Percentiles rank a stretch among this genome's conserved stretches.
phyloP scores from a whole-genome alignment of 2,797 vertebrate species.

The Zenarchopterus dispar region DNA sequence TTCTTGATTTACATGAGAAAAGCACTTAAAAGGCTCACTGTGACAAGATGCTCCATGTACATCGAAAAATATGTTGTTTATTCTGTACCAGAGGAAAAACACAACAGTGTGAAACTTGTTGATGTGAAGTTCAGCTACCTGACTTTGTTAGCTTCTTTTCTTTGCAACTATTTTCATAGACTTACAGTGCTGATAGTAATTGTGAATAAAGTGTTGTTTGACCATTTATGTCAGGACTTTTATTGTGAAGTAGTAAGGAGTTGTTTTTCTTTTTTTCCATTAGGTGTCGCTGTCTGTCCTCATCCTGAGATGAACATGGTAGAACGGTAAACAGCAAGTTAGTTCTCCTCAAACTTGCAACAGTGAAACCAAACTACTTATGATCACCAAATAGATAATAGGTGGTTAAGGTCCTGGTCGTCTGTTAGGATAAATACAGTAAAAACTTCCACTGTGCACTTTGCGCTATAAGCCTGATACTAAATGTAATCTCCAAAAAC shows the following conservation, averaged over 20 bases:
- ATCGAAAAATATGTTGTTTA: conserved; percentile 53
- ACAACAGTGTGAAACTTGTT: conserved; percentile 61
- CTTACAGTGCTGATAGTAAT: conserved; percentile 68
- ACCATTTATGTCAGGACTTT: conserved; percentile 27
- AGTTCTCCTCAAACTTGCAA: too few species aligned
- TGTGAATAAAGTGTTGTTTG: conserved; percentile 79
- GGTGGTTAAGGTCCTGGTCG: too few species aligned
- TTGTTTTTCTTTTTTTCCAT: conserved; percentile 36
- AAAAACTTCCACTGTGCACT: too few species aligned
- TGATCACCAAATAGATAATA: too few species aligned
- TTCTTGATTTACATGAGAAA: conserved; percentile 68
- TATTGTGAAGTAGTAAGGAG: conserved; percentile 19
- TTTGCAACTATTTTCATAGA: conserved; percentile 67
- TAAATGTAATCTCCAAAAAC: neutral
- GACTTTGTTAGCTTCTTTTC: conserved; percentile 58
- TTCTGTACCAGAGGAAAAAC: conserved; percentile 62
- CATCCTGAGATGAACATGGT: too few species aligned
- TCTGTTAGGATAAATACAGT: too few species aligned
- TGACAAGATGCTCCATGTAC: conserved; percentile 62
- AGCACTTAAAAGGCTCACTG: conserved; percentile 81
- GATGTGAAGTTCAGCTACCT: conserved; percentile 69
- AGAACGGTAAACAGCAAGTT: too few species aligned
- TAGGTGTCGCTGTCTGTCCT: conserved; percentile 69
- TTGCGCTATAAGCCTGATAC: neutral
- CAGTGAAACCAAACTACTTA: too few species aligned